Base-by-base conservation (phyloP, 1,140 invertebrate genomes). In the Drosophila pachea region DNA sequence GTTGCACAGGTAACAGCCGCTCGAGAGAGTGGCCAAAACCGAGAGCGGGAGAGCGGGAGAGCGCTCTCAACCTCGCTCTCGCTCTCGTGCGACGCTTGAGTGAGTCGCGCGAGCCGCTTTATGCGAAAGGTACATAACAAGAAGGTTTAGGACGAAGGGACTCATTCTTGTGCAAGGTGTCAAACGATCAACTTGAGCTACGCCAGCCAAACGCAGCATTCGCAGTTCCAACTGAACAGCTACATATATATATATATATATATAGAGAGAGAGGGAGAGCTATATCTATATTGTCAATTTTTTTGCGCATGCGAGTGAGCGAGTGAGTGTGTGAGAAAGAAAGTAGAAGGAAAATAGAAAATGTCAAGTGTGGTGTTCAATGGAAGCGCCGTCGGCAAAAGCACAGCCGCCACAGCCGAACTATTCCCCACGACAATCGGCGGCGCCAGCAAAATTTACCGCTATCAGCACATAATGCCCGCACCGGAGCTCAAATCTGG, bases 151-250 rank as follows among this genome's bases (percentile, higher is more conserved):
- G 79, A 84, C 79, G 81, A 84, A 84, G 79, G 79, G 79, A 86
- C 79, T 84, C 79, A 84, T 81, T 84, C 79, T 86, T 84, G 76
- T 86, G 81, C 70, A 86, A 86, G 81, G 82, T 84, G 81, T 84
- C 76, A 76, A 73, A 67, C 81, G 79, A 84, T 84, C 81, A 84
- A 84, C 73, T 79, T 79, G 63, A 76, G 58, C 16, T 32, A 48
- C 7, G 12, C 56, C 42, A 7, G 59, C 29, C 47, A 35, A 73
- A 66, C 53, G 72, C 63, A 73, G 58, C 50, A 49, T 16, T 45
- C 16, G 22, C 45, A 49, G 36, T 14, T 48, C 56, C 52, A 33
- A 47, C 9, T 16, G 33, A 36, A 36, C 12, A 42, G 22, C 12
- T 29, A 48, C 66, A 50, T 69, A 43, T 49, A 12, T 12, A 52